These are phyloP conservation scores for Microctonus aethiopoides DNA, from an alignment of 2,888 invertebrate species.

Conservation along the genomic window DNA sequence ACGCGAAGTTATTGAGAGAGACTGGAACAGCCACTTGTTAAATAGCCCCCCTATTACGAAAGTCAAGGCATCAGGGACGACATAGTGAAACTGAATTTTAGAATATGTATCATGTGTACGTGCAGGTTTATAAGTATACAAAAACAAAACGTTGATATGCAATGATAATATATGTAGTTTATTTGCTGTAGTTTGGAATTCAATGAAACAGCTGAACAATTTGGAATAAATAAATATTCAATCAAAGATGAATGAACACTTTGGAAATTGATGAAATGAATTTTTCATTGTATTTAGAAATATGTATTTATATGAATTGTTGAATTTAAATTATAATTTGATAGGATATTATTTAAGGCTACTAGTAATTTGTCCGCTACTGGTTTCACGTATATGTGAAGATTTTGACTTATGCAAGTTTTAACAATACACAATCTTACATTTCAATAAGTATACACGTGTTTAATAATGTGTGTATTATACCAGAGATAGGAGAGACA, in stretches of 20 bases:
- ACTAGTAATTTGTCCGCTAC: neutral
- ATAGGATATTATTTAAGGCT: neutral
- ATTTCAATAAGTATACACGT: neutral
- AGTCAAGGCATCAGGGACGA: slow-evolving; percentile 2
- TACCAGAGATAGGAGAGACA: slow-evolving; percentile 2
- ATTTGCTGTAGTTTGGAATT: neutral
- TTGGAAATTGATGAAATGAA: no score
- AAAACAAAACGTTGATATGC: no score
- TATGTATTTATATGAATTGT: neutral
- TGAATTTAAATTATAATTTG: neutral
- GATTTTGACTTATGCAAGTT: neutral
- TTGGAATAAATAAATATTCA: no score
- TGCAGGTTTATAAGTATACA: no score
- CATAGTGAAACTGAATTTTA: neutral
- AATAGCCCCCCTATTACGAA: slow-evolving; percentile 10
- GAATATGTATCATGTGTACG: no score
- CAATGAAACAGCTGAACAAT: neutral
- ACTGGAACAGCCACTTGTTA: slow-evolving; percentile 58
- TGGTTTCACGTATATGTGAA: neutral
- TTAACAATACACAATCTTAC: neutral
- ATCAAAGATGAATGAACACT: neutral
- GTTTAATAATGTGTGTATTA: neutral
- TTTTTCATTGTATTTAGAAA: neutral
- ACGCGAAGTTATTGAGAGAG: slow-evolving; percentile 54
- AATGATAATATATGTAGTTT: no score